phyloP scores from a whole-genome alignment of 2,888 invertebrate genomes.

The Geotrupes spiniger region DNA sequence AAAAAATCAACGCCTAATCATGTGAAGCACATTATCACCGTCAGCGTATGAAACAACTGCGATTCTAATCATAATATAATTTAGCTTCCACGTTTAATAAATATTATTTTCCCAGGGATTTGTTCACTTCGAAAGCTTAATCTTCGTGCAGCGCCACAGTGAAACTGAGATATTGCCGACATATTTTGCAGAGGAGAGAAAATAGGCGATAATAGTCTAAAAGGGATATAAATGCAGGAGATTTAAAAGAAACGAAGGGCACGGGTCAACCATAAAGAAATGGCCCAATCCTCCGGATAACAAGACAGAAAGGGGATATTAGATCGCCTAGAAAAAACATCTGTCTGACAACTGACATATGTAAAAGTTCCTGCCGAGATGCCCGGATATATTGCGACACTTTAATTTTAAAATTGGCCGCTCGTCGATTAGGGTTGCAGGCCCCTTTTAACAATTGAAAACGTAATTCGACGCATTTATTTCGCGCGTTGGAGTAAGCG shows the following conservation, averaged over 20 bases:
- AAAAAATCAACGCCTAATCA: too few species aligned
- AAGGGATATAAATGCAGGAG: conserved; percentile 44
- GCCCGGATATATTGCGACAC: too few species aligned
- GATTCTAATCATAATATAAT: too few species aligned
- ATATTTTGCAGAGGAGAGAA: conserved; percentile 35
- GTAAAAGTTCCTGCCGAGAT: not conserved
- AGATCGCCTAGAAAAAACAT: conserved; percentile 28
- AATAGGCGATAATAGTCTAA: conserved; percentile 44
- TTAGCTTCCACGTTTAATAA: too few species aligned
- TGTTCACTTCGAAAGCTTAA: conserved; percentile 3
- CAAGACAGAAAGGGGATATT: conserved; percentile 38
- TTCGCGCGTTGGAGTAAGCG: too few species aligned
- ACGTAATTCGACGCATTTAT: too few species aligned
- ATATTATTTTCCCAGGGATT: conserved; percentile 5
- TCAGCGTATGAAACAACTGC: too few species aligned
- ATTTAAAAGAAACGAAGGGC: conserved; percentile 41
- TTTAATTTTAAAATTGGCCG: too few species aligned
- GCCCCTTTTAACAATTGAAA: too few species aligned
- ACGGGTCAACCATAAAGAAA: conserved; percentile 44
- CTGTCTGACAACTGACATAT: conserved; percentile 11
- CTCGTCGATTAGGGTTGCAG: too few species aligned
- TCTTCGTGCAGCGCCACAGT: conserved; percentile 12
- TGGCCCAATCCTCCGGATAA: conserved; percentile 41
- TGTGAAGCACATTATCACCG: too few species aligned
- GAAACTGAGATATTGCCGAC: conserved; percentile 38